Evolutionary conservation across 2,797 vertebrate genomes (phyloP).

Genomic region (Semotilus atromaculatus): DNA sequence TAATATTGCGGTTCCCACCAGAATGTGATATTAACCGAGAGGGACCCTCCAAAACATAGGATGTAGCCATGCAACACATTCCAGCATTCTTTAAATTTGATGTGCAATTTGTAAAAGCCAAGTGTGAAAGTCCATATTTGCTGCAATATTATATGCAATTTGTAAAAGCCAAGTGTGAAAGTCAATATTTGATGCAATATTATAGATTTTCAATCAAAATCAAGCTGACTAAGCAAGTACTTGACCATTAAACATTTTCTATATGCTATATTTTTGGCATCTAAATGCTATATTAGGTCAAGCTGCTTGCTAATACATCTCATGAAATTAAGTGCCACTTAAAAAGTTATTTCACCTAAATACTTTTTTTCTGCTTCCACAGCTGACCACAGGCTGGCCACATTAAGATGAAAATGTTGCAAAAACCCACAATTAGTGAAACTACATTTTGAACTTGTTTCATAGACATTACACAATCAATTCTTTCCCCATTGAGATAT

Average conservation of each 20-base stretch:
- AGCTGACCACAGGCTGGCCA: background rate
- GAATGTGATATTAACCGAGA: too few relatives aligned
- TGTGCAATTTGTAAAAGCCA: too few relatives aligned
- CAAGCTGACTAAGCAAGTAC: background rate
- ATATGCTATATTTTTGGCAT: background rate
- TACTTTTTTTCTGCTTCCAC: background rate
- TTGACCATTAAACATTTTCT: background rate
- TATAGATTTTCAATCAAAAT: background rate
- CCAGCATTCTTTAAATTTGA: too few relatives aligned
- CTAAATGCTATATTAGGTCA: background rate
- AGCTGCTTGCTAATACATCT: background rate
- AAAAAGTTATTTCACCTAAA: background rate
- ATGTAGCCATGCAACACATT: too few relatives aligned
- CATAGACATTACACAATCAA: background rate
- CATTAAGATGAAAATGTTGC: background rate
- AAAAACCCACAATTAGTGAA: background rate
- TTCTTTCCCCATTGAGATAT: background rate
- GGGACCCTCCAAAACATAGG: too few relatives aligned
- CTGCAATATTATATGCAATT: background rate
- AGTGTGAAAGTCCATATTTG: background rate
- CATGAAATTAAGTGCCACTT: background rate
- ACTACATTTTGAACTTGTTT: background rate
- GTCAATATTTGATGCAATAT: slow-evolving; percentile 1
- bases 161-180: too few relatives aligned
- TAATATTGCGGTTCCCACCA: too few relatives aligned